These are phyloP conservation scores for Calonectris borealis DNA, from an alignment of 2,113 vertebrate genomes.

Conservation along the genomic window DNA sequence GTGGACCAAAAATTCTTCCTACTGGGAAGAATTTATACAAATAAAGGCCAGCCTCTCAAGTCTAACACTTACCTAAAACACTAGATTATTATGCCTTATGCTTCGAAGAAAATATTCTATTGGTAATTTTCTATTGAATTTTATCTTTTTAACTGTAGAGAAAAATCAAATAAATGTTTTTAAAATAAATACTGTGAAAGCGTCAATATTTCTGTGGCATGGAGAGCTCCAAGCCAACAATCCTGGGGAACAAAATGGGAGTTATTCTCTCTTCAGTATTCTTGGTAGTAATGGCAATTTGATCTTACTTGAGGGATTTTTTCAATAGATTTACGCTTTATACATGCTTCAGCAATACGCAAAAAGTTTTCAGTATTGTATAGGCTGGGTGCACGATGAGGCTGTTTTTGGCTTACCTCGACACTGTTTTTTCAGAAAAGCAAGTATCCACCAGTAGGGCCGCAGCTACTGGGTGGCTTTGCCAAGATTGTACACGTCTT, in stretches of 20 bases:
- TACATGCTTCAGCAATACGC: not conserved
- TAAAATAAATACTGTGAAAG: not conserved
- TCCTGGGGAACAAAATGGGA: not conserved
- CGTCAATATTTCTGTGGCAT: not conserved
- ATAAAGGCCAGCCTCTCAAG: not conserved
- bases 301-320: not conserved
- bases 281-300: not conserved
- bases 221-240: not conserved
- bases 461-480: not conserved
- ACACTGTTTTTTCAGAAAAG: not conserved
- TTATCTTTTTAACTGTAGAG: constrained; percentile 7
- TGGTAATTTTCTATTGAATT: not conserved
- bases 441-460: not conserved
- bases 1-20: not conserved
- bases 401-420: not conserved
- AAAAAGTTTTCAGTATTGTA: not conserved
- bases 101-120: not conserved
- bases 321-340: not conserved
- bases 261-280: not conserved
- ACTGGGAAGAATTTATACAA: not conserved
- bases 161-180: constrained; percentile 5
- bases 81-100: not conserved
- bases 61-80: not conserved
- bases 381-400: not conserved
- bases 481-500: not conserved